Conservation (phyloP, 37 sponge, comb jelly and placozoan genomes). For the Corticium candelabrum region DNA sequence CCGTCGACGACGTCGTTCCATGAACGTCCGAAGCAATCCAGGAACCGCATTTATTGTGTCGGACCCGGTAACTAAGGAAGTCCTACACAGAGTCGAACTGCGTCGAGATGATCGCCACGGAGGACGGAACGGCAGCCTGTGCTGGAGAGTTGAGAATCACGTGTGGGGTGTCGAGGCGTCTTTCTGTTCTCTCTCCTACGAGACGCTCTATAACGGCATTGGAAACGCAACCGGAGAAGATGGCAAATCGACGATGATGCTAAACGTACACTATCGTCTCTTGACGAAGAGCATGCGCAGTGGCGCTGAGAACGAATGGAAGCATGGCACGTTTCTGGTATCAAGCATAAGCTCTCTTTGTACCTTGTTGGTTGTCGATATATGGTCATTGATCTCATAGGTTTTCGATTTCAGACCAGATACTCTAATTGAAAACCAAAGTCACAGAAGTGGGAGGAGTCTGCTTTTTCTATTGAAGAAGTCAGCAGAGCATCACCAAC, state of each 20-base stretch:
- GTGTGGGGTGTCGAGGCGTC: not conserved
- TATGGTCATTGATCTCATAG: no score
- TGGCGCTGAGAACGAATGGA: not conserved
- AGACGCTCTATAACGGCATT: not conserved
- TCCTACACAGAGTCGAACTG: not conserved
- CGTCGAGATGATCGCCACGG: not conserved
- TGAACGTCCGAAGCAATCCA: no score
- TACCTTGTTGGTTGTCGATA: no score
- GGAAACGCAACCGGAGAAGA: not conserved
- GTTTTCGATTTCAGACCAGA: no score
- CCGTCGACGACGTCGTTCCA: no score
- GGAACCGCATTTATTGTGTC: not conserved
- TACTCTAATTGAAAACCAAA: no score
- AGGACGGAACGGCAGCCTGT: not conserved
- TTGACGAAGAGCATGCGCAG: no score
- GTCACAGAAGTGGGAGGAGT: no score
- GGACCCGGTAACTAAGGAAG: not conserved
- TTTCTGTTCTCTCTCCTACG: not conserved
- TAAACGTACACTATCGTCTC: not conserved
- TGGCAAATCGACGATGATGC: not conserved
- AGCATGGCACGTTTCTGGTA: not conserved
- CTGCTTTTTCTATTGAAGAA: no score
- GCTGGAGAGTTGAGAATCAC: not conserved
- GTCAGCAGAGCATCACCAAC: no score
- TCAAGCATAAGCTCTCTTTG: no score